These are phyloP conservation scores for Choreutis nemorana DNA, from an alignment of 2,888 invertebrate genomes.

Conservation along the genomic window DNA sequence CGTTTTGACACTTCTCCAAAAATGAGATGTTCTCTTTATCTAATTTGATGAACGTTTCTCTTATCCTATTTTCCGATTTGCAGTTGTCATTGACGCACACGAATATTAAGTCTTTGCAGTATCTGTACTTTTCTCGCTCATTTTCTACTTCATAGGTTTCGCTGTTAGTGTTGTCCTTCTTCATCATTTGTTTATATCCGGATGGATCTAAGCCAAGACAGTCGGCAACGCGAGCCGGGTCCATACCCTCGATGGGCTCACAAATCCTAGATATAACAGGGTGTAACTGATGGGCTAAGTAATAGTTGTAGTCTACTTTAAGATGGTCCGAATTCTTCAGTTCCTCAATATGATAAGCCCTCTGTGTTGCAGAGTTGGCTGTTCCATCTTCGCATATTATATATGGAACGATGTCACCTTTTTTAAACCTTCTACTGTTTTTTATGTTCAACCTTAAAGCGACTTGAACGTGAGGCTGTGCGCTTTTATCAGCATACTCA, in stretches of 20 bases:
- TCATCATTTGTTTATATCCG: conserved; percentile 49
- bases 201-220: conserved; percentile 79
- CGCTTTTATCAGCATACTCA: conserved; percentile 86
- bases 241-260: conserved; percentile 94
- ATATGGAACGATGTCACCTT: conserved; percentile 95
- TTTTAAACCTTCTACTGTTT: conserved; percentile 83
- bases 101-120: conserved; percentile 73
- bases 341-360: conserved; percentile 95
- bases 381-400: conserved; percentile 94
- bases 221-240: conserved; percentile 88
- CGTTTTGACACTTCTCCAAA: conserved; percentile 76
- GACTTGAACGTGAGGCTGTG: conserved; percentile 86
- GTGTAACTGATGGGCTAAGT: conserved; percentile 93
- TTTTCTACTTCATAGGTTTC: conserved; percentile 57
- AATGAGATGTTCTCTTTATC: conserved; percentile 60
- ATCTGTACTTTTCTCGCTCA: conserved; percentile 62
- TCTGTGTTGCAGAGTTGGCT: conserved; percentile 80
- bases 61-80: conserved; percentile 60
- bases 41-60: conserved; percentile 48
- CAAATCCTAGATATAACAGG: conserved; percentile 95
- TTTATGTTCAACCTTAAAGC: conserved; percentile 85
- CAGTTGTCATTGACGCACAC: conserved; percentile 67
- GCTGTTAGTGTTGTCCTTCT: conserved; percentile 45
- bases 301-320: conserved; percentile 88
- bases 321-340: conserved; percentile 73